These are phyloP conservation scores for Coturnix japonica DNA, from an alignment of 2,113 vertebrate genomes.

Conservation along the genomic window DNA sequence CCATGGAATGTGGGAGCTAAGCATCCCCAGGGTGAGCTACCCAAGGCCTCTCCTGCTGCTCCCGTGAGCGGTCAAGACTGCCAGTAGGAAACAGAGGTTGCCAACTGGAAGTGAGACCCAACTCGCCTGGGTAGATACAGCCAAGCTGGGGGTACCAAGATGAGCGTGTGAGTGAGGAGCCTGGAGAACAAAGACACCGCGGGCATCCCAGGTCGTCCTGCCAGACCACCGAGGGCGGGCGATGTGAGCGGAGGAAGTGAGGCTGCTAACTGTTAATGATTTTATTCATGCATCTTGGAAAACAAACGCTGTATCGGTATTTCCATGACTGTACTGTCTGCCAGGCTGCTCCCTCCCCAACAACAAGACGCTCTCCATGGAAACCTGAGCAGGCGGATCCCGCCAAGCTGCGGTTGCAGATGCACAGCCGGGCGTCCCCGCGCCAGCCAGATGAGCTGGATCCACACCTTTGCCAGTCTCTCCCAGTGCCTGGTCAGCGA, in stretches of 20 bases:
- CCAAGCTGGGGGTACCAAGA: constrained; percentile 20
- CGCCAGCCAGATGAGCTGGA: constrained; percentile 30
- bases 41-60: neutral
- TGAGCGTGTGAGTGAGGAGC: neutral
- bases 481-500: neutral
- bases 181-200: neutral
- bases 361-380: constrained; percentile 64
- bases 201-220: constrained; percentile 33
- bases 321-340: constrained; percentile 38
- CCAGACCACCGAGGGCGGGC: neutral
- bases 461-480: constrained; percentile 7
- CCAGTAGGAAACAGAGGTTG: neutral
- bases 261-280: constrained; percentile 26
- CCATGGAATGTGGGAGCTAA: constrained; percentile 4
- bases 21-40: neutral
- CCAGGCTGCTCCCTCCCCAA: constrained; percentile 53
- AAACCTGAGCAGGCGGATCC: constrained; percentile 61
- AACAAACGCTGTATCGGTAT: constrained; percentile 32
- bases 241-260: constrained; percentile 49
- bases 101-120: neutral
- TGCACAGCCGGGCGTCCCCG: constrained; percentile 15
- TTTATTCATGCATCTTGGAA: constrained; percentile 43
- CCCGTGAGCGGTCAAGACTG: no score
- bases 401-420: constrained; percentile 51
- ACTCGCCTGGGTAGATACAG: neutral